Base-by-base conservation (phyloP, 2,888 invertebrate species). In the Hetaerina titia region DNA sequence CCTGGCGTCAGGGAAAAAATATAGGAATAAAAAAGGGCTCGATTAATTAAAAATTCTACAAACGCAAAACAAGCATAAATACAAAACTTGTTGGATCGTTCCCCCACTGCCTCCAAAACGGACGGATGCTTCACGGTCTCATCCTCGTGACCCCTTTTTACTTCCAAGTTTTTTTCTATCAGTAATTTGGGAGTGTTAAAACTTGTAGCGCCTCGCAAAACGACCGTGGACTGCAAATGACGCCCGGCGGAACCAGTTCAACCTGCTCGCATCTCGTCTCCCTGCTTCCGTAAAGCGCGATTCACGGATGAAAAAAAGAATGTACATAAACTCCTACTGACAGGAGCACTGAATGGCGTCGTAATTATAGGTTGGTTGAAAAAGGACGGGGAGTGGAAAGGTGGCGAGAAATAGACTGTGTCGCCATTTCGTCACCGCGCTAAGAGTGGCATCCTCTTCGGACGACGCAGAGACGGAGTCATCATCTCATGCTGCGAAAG, bases 341-440 rank as follows among this genome's bases (percentile, higher is more conserved):
- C 45, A 2, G 22, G 22, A 2, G 31, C 25, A 81, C 31, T 31
- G 31, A 31, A 81, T 31, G 31, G 31, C 81, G 81, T 11, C 22
- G n/a, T 81, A 81, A 81, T 31, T 81, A 31, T 31, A 31, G 31
- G 4, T 31, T 81, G 11, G n/a, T 56, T n/a, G 7, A 9, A n/a
- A 57, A 89, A 45, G 56, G 13, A 88, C 9, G 57, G 22, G 56
- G 19, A 88, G 81, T 25, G 81, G 56, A 19, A 22, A 7, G 19
- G 11, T 25, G 15, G 90, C 31, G 63, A 45, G 19, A 90, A 90
- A 90, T 64, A 90, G 90, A 64, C 63, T 90, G 90, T 63, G 64
- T 63, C 90, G 63, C 64, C 90, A 64, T 90, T 63, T 63, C 63
- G 64, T 90, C 90, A 90, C 90, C 90, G 5, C 25, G 45, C 88